These are phyloP conservation scores for Halocynthia roretzi DNA, from an alignment of 23 tunicate species.

Conservation along the genomic window DNA sequence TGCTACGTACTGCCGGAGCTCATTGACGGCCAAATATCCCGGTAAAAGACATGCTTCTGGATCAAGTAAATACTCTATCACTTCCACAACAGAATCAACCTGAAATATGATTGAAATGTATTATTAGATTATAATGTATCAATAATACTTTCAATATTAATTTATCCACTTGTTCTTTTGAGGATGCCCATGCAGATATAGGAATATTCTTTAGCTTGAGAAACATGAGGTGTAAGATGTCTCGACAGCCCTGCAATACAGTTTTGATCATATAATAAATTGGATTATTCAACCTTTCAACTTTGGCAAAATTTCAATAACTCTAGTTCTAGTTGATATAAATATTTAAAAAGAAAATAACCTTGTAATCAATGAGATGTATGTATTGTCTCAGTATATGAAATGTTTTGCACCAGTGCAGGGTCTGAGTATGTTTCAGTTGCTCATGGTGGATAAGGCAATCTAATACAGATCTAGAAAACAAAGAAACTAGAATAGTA, in stretches of 20 bases:
- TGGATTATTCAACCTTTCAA: no score
- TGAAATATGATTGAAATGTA: background rate
- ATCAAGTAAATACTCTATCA: slow-evolving; percentile 49
- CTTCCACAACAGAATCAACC: slow-evolving; percentile 50
- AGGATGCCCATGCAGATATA: slow-evolving; percentile 37
- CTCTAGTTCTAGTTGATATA: no score
- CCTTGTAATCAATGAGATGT: slow-evolving; percentile 78
- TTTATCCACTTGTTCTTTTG: slow-evolving; percentile 35
- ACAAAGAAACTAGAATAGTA: background rate
- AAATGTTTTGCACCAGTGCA: slow-evolving; percentile 87
- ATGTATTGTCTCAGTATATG: slow-evolving; percentile 42
- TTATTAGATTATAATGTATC: no score
- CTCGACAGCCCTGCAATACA: slow-evolving; percentile 60
- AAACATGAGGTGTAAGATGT: slow-evolving; percentile 49
- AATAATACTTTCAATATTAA: no score
- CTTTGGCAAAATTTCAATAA: no score
- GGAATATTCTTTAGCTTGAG: slow-evolving; percentile 64
- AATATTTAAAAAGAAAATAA: background rate
- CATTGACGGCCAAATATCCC: slow-evolving; percentile 89
- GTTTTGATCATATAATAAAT: no score
- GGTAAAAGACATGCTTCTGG: slow-evolving; percentile 72
- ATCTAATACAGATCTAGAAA: slow-evolving; percentile 51
- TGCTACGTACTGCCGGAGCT: slow-evolving; percentile 46
- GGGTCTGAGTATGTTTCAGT: slow-evolving; percentile 27
- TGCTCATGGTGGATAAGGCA: slow-evolving; percentile 45